Percentiles rank a stretch among this genome's conserved stretches.
Conservation (phyloP, 2,797 vertebrate species). For the Phoxinus dragarum region DNA sequence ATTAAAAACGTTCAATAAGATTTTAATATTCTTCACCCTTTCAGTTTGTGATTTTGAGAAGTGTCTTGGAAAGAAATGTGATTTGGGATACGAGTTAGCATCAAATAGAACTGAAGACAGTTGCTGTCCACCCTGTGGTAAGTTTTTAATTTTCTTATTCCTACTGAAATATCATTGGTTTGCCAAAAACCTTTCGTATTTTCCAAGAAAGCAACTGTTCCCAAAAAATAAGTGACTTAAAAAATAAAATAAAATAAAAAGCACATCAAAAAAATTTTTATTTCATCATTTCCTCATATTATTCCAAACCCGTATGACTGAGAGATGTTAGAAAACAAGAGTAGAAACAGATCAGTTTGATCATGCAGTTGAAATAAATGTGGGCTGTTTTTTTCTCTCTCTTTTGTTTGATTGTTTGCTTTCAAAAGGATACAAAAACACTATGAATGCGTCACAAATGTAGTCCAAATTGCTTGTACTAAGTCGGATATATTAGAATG, state of each 20-base stretch:
- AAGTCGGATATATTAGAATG: neutral
- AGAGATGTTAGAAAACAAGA: neutral
- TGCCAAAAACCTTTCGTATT: too few species aligned
- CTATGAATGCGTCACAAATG: neutral
- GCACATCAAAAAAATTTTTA: too few species aligned
- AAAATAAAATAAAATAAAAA: too few species aligned
- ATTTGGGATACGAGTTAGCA: constrained; percentile 63
- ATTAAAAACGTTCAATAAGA: neutral
- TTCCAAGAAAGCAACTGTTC: too few species aligned
- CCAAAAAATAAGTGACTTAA: too few species aligned
- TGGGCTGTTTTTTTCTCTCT: too few species aligned
- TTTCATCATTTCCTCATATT: neutral
- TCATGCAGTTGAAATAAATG: too few species aligned
- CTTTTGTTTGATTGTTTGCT: too few species aligned
- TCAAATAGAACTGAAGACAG: constrained; percentile 10
- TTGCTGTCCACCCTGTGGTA: constrained; percentile 82
- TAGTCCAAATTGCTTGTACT: neutral
- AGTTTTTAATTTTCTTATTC: neutral
- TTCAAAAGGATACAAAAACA: too few species aligned
- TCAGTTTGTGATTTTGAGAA: constrained; percentile 72
- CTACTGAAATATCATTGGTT: too few species aligned
- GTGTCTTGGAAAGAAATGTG: constrained; percentile 62
- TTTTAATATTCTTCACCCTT: neutral
- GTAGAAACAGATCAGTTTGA: too few species aligned
- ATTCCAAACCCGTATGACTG: neutral